Evolutionary conservation across 2,888 invertebrate species (phyloP).

Genomic region (Noctua pronuba): DNA sequence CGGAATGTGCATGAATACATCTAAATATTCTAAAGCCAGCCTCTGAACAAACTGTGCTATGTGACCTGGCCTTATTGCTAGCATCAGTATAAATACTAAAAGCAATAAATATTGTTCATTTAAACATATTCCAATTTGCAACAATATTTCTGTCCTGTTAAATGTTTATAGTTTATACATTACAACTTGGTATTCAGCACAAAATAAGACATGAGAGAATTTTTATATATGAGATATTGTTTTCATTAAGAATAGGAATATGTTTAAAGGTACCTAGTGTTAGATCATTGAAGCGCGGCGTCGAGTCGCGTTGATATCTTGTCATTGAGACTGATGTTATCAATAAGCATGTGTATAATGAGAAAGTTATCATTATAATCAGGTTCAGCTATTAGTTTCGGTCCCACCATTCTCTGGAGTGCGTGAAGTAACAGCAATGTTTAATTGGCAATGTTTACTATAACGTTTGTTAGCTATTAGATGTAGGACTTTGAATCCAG

Average conservation of each 20-base stretch:
- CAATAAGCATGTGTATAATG: constrained; percentile 79
- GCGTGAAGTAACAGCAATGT: constrained; percentile 70
- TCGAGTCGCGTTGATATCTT: constrained; percentile 80
- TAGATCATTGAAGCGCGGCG: constrained; percentile 76
- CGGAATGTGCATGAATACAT: constrained; percentile 69
- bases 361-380: constrained; percentile 67
- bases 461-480: constrained; percentile 88
- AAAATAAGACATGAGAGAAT: constrained; percentile 81
- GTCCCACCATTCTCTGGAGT: constrained; percentile 73
- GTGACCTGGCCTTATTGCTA: constrained; percentile 82
- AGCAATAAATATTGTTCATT: constrained; percentile 80
- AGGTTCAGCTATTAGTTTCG: constrained; percentile 68
- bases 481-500: constrained; percentile 88
- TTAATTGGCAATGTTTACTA: constrained; percentile 82
- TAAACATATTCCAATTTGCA: constrained; percentile 76
- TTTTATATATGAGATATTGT: constrained; percentile 76
- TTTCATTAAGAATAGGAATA: constrained; percentile 79
- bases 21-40: constrained; percentile 64
- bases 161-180: constrained; percentile 65
- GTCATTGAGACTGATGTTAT: constrained; percentile 87
- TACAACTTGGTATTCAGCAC: constrained; percentile 73
- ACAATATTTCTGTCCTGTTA: constrained; percentile 69
- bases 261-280: constrained; percentile 78
- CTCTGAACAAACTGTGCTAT: constrained; percentile 68
- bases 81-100: constrained; percentile 82